Conservation (phyloP, 2,888 invertebrate species). For the Pristionchus maxplancki region DNA sequence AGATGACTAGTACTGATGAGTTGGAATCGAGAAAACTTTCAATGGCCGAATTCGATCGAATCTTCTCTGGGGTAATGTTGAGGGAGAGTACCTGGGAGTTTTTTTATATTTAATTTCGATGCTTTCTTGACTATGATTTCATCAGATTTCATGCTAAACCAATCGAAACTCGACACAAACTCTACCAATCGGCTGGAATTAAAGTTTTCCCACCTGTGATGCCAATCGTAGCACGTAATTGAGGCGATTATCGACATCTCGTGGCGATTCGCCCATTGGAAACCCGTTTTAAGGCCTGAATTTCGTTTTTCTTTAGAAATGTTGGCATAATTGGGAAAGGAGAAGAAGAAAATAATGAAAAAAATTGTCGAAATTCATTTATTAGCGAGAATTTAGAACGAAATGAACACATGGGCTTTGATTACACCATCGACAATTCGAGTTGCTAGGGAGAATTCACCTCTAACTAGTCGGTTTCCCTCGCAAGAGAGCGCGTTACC, state of each 20-base stretch:
- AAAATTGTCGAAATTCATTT: too few species aligned
- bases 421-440: neutral
- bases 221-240: slow-evolving; percentile 63
- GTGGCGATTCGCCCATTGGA: slow-evolving; percentile 44
- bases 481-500: neutral
- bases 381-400: neutral
- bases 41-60: slow-evolving; percentile 68
- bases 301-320: neutral
- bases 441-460: slow-evolving; percentile 3
- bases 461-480: neutral
- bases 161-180: neutral
- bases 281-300: neutral
- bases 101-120: too few species aligned
- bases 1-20: slow-evolving; percentile 67
- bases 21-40: slow-evolving; percentile 71
- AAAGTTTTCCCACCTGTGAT: slow-evolving; percentile 57
- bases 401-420: neutral
- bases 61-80: slow-evolving; percentile 70
- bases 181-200: neutral
- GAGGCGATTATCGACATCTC: slow-evolving; percentile 51
- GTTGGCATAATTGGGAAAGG: neutral
- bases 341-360: too few species aligned
- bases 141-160: neutral
- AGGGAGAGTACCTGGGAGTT: slow-evolving; percentile 57
- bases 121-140: neutral